Base-by-base conservation (phyloP, 2,113 vertebrate genomes). In the Nestor notabilis region DNA sequence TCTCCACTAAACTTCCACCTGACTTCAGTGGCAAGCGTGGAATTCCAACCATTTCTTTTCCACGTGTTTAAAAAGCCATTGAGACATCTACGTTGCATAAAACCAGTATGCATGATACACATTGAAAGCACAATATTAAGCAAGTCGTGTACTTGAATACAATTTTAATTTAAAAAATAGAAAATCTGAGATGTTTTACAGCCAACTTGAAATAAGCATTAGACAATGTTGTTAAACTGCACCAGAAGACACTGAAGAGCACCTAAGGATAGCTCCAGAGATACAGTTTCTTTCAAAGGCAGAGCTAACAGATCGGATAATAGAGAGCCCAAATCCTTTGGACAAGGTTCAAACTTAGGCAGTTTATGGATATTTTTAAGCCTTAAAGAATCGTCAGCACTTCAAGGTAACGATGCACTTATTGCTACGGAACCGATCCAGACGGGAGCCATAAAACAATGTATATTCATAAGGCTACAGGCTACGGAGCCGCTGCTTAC, bases 261-360 rank as follows among this genome's bases (percentile, higher is more conserved):
- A 95, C 93, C 94, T 95, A 92, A 98, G 96, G 96, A 97, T 92
- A 97, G 93, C 94, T 97, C 76, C 97, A 88, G 93, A 97, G 97
- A 97, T 81, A 98, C 77, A 95, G 90, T 98, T 98, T 98, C 97
- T 98, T 98, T 98, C 97, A 98, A 97, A 97, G 91, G 91, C 96
- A 97, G 74, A 96, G 90, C 94, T 90, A 95, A 93, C 87, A 97
- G 91, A 97, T 96, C 87, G 88, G 92, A 97, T 96, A 95, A 97
- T 95, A 95, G 95, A 80, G 92, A 94, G 96, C 80, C 96, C 96
- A 97, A 97, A 97, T 98, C 95, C 97, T 98, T 94, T 97, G 95
- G 97, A 97, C 97, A 95, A 95, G 92, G 91, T 97, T 97, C 97
- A 98, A 97, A 97, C 93, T 97, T 77, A 46, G 4, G 94, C 88